Evolutionary conservation across 2,888 invertebrate genomes (phyloP).

Genomic region (Rhorus exstirpatorius): DNA sequence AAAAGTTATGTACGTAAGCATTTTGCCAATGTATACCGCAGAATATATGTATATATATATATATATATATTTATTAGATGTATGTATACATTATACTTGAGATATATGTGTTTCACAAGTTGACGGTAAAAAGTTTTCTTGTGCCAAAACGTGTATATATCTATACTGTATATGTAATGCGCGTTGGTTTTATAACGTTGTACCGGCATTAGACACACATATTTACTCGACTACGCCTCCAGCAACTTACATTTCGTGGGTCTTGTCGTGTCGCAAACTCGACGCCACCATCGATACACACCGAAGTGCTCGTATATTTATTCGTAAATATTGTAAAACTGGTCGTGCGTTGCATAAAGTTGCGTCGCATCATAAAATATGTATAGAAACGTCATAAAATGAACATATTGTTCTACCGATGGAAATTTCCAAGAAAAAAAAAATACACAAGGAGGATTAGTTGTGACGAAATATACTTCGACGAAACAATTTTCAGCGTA

Average conservation of each 20-base stretch:
- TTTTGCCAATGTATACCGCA: conserved; percentile 26
- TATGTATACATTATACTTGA: conserved; percentile 1
- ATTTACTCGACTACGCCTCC: conserved; percentile 43
- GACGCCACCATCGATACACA: conserved; percentile 3
- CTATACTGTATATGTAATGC: background rate
- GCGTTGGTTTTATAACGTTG: conserved; percentile 37
- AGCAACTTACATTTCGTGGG: conserved; percentile 48
- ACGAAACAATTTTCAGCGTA: too few species aligned
- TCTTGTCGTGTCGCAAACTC: conserved; percentile 37
- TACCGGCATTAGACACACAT: conserved; percentile 53
- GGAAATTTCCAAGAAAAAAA: background rate
- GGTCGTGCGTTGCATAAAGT: background rate
- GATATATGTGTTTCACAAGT: conserved; percentile 3
- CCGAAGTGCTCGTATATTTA: background rate
- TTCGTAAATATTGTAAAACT: conserved; percentile 40
- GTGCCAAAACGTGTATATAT: background rate
- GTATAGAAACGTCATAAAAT: background rate
- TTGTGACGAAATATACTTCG: too few species aligned
- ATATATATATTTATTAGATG: background rate
- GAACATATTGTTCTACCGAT: too few species aligned
- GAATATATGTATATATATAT: background rate
- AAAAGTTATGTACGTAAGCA: conserved; percentile 36
- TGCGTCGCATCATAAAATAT: background rate
- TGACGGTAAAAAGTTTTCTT: conserved; percentile 18
- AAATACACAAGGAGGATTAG: too few species aligned